These are phyloP conservation scores for Microcebus lehilahytsara DNA, from an alignment of 2,113 vertebrate genomes.

Conservation along the genomic window DNA sequence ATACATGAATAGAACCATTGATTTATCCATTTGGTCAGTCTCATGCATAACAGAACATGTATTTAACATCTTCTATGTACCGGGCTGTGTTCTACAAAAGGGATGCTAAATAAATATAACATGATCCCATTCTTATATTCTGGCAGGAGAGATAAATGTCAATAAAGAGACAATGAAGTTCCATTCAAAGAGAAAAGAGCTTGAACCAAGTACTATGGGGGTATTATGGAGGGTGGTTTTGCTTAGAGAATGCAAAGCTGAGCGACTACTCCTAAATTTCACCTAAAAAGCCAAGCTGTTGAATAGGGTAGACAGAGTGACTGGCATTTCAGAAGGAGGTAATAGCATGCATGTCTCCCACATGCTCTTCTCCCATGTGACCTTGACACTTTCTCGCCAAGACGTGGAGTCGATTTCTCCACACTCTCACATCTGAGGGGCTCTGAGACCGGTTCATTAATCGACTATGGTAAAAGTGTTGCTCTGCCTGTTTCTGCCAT, in stretches of 20 bases:
- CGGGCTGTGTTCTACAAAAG: neutral
- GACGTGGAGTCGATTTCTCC: neutral
- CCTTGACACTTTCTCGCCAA: neutral
- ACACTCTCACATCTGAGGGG: neutral
- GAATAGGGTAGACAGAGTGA: neutral
- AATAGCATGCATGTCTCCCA: neutral
- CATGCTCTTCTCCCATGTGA: neutral
- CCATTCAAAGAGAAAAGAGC: neutral
- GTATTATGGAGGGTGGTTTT: neutral
- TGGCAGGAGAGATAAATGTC: neutral
- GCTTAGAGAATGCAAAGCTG: neutral
- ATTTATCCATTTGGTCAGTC: neutral
- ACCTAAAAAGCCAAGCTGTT: neutral
- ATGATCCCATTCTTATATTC: neutral
- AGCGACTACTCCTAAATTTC: neutral
- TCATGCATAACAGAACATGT: neutral
- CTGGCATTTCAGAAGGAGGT: neutral
- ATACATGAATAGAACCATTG: neutral
- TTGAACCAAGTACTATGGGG: neutral
- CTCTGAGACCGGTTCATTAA: neutral
- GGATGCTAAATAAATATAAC: neutral
- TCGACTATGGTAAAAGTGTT: neutral
- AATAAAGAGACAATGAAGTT: neutral
- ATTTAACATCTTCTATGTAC: neutral
- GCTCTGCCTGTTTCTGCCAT: neutral